phyloP scores from a whole-genome alignment of 2,888 invertebrate genomes.

The Drosophila peninsularis region DNA sequence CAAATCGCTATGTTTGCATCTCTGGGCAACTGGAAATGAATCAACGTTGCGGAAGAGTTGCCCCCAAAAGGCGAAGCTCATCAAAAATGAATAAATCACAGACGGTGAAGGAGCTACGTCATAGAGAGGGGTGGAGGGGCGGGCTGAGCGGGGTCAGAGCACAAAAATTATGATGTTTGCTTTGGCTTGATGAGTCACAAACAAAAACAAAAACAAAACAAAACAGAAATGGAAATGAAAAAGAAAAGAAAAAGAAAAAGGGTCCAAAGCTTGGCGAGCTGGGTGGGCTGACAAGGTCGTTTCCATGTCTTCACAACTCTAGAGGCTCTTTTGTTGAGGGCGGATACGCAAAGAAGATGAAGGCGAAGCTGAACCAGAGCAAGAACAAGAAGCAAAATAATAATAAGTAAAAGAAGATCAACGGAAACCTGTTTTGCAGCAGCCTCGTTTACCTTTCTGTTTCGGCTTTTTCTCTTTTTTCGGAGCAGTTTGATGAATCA shows the following conservation, averaged over 20 bases:
- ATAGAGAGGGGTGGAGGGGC: not conserved
- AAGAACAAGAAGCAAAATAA: not conserved
- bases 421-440: constrained; percentile 21
- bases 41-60: constrained; percentile 55
- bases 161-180: constrained; percentile 46
- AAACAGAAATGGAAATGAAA: not conserved
- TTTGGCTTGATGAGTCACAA: constrained; percentile 31
- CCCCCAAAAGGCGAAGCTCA: constrained; percentile 29
- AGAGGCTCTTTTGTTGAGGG: constrained; percentile 36
- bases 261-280: constrained; percentile 28
- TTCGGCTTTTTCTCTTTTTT: constrained; percentile 3
- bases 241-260: not conserved
- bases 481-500: constrained; percentile 66
- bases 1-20: constrained; percentile 65
- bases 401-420: constrained; percentile 8
- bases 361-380: constrained; percentile 1
- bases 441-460: constrained; percentile 38
- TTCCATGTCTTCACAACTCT: constrained; percentile 16
- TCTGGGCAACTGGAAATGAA: constrained; percentile 52
- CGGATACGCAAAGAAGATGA: constrained; percentile 23
- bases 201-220: not conserved
- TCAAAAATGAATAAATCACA: constrained; percentile 37
- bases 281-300: constrained; percentile 70
- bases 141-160: not conserved
- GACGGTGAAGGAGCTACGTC: not conserved